Evolutionary conservation across 2,888 invertebrate genomes (phyloP), one percentile per base, ranked within the genome.

Genomic region (Aproaerema taeniolella): DNA sequence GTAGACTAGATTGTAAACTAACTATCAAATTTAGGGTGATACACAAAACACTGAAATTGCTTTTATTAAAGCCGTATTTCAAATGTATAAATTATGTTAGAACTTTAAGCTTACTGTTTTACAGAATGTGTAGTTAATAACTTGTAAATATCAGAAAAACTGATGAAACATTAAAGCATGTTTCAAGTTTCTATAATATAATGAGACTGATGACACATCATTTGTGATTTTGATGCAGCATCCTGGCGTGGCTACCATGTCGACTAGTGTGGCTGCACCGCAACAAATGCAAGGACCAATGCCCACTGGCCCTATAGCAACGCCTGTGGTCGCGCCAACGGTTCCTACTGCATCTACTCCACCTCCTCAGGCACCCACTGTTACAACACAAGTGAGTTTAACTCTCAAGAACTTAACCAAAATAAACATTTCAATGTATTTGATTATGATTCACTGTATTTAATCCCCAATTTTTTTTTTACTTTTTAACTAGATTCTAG

Each of bases 171-270:
- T n/a, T n/a, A n/a, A n/a, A n/a, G n/a, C n/a, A n/a, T n/a, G n/a
- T n/a, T n/a, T n/a, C n/a, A n/a, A n/a, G n/a, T n/a, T n/a, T n/a
- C n/a, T n/a, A n/a, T n/a, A n/a, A n/a, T n/a, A n/a, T n/a, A n/a
- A n/a, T n/a, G n/a, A n/a, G n/a, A n/a, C n/a, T n/a, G n/a, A n/a
- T n/a, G n/a, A n/a, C n/a, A n/a, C n/a, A n/a, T n/a, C n/a, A n/a
- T n/a, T n/a, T n/a, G n/a, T n/a, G n/a, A n/a, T n/a, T n/a, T n/a
- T n/a, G n/a, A 26, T 20, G 4, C 26, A 81, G 73, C 81, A 78
- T 41, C 72, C 83, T 2, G 83, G 83, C n/a, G 81, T 78, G 32
- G 65, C 78, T 30, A 80, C 85, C 5, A 74, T 81, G 35, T 79
- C 83, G 2, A 82, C 85, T 14, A 81, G 81, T 41, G 55, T 77